Conservation (phyloP, 2,888 invertebrate species). For the Xiphydria camelus region DNA sequence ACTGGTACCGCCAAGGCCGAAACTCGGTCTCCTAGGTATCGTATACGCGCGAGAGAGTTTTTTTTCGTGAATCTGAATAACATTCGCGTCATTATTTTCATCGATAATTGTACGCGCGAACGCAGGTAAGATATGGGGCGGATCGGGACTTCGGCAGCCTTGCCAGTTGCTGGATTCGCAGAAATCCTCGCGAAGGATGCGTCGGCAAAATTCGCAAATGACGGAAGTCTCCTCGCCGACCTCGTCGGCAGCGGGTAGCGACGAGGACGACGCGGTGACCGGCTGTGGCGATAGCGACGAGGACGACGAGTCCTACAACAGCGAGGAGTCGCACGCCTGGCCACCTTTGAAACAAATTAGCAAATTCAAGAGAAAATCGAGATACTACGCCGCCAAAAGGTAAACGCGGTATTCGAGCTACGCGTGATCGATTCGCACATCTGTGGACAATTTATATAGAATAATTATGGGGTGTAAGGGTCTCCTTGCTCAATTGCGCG, state of each 20-base stretch:
- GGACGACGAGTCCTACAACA: slow-evolving; percentile 47
- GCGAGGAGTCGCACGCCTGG: slow-evolving; percentile 45
- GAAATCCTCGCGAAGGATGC: slow-evolving; percentile 37
- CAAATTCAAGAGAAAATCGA: slow-evolving; percentile 33
- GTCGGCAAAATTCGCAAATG: slow-evolving; percentile 36
- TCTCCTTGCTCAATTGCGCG: too few species aligned
- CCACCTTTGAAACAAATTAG: slow-evolving; percentile 24
- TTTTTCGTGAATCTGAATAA: too few species aligned
- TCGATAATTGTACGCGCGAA: background rate
- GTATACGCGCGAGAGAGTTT: background rate
- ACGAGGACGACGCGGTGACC: slow-evolving; percentile 42
- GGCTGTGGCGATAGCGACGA: slow-evolving; percentile 41
- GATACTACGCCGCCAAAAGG: slow-evolving; percentile 35
- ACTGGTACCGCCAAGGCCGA: slow-evolving; percentile 66
- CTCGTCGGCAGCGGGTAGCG: slow-evolving; percentile 46
- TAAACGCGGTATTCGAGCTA: too few species aligned
- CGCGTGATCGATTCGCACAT: too few species aligned
- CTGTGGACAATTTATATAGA: too few species aligned
- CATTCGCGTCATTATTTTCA: background rate
- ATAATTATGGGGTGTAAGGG: too few species aligned
- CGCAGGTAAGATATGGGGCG: slow-evolving; percentile 52
- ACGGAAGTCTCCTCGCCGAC: slow-evolving; percentile 40
- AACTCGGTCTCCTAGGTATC: slow-evolving; percentile 68
- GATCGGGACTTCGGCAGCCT: slow-evolving; percentile 39
- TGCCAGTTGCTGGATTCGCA: slow-evolving; percentile 35